Evolutionary conservation across 2,888 invertebrate genomes (phyloP), one percentile per base, ranked within the genome.

Genomic region (Spilarctia lutea): DNA sequence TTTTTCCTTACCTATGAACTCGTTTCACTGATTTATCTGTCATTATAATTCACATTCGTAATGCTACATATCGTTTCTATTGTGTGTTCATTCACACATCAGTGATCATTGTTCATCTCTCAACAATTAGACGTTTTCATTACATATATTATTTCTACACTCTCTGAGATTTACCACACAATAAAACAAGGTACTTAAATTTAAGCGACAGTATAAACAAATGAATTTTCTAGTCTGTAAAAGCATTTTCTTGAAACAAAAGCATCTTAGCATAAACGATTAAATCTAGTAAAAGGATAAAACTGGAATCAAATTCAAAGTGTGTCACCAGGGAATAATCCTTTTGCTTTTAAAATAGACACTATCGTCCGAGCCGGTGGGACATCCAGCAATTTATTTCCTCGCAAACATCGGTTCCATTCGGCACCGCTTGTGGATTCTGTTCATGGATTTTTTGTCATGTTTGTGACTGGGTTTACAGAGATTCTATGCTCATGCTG

Each of bases 281-380:
- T 66, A 68, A 63, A 69, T 60, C 74, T 67, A 35, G 45, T 67
- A 71, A 76, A 82, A 74, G 76, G 70, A 84, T 83, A 73, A 84
- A 85, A 79, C 81, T 81, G 79, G 79, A 83, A 83, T 81, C 79
- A 83, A 81, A 83, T 85, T 83, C 83, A 79, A 79, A 85, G 81
- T 85, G 83, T 81, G 76, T 79, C 83, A 77, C 81, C 27, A 33
- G 83, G 85, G 83, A 83, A 77, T 83, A 85, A 83, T 85, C 85
- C 83, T 81, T 63, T 83, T 71, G 85, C 83, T 83, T 83, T 85
- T 81, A 83, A 83, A 83, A 77, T 78, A 79, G 83, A 79, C 83
- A 81, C 83, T 85, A 83, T 83, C 83, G 72, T 75, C 33, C 39
- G 74, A 76, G 81, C 83, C 75, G 73, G 67, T 75, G 83, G 81